Conservation (phyloP, 2,888 invertebrate genomes). For the Podotricha telesiphe region DNA sequence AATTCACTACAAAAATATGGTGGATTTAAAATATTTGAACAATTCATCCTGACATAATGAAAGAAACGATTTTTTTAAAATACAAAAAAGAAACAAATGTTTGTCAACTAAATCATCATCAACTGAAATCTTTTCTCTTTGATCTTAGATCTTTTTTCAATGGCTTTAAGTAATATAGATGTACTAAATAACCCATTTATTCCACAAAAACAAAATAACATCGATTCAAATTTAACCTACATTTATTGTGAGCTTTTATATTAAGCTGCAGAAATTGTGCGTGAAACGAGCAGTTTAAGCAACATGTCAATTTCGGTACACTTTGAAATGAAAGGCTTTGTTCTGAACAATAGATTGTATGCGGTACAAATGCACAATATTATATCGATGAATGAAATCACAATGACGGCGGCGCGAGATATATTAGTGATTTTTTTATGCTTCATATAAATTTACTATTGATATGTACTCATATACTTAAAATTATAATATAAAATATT, state of each 20-base stretch:
- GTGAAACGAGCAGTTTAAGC: conserved; percentile 17
- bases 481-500: no score
- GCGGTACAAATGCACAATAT: conserved; percentile 14
- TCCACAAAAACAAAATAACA: neutral
- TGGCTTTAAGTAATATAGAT: no score
- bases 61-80: no score
- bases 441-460: conserved; percentile 1
- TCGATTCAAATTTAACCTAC: neutral
- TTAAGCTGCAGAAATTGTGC: neutral
- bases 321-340: conserved; percentile 7
- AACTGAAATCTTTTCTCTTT: no score
- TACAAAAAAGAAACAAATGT: no score
- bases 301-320: conserved; percentile 10
- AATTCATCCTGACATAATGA: no score
- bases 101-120: no score
- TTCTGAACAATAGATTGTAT: conserved; percentile 13
- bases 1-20: no score
- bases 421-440: neutral
- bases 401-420: conserved; percentile 12
- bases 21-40: no score
- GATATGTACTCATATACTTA: no score
- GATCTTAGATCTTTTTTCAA: no score
- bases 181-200: neutral
- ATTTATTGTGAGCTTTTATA: neutral
- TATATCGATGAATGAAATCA: conserved; percentile 8